These are phyloP conservation scores for Cordylochernes scorpioides DNA, from an alignment of 2,888 invertebrate genomes.

Conservation along the genomic window DNA sequence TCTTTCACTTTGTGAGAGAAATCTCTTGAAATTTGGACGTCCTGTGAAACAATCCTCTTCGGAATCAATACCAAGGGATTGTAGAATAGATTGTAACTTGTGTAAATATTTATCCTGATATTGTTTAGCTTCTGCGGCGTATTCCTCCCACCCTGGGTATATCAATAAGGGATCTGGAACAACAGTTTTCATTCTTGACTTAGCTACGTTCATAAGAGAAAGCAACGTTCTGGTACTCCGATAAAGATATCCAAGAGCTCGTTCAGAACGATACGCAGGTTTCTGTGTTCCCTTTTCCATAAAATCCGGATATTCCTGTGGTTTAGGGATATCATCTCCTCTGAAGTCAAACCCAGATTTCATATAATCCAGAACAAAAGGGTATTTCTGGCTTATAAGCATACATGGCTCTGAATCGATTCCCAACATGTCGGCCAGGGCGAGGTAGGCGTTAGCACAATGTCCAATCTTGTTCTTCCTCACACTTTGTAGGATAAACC, in stretches of 20 bases:
- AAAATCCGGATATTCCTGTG: conserved; percentile 13
- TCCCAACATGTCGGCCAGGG: no score
- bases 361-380: no score
- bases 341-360: no score
- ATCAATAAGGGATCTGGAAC: conserved; percentile 2
- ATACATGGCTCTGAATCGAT: no score
- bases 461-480: no score
- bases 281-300: conserved; percentile 13
- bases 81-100: conserved; percentile 7
- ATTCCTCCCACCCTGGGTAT: conserved; percentile 9
- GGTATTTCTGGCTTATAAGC: no score
- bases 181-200: neutral
- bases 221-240: conserved; percentile 8
- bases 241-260: conserved; percentile 12
- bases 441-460: no score
- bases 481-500: no score
- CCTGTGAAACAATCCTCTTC: conserved; percentile 9
- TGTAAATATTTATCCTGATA: conserved; percentile 4
- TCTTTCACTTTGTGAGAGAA: conserved; percentile 4
- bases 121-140: conserved; percentile 4
- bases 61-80: conserved; percentile 8
- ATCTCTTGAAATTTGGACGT: conserved; percentile 4
- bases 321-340: no score
- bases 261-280: conserved; percentile 11
- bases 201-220: conserved; percentile 5